Evolutionary conservation across 1,140 invertebrate species (phyloP).

Genomic region (Cryptotermes secundus): DNA sequence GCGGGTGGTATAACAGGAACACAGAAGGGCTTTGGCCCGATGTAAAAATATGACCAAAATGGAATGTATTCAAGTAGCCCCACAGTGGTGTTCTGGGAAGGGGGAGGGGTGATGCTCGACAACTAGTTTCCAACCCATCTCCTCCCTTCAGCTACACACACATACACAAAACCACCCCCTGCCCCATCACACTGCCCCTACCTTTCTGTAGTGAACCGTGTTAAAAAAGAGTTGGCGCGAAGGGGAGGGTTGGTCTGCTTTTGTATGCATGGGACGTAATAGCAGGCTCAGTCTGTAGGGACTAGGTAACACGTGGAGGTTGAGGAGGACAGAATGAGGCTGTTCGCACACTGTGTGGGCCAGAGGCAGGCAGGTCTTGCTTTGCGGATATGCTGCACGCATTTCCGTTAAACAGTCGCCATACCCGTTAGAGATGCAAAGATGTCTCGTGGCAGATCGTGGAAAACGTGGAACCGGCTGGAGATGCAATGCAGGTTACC

Average conservation of each 20-base stretch:
- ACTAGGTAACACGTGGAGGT: not conserved
- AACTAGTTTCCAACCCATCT: not conserved
- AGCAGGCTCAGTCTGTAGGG: not conserved
- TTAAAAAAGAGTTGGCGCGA: not conserved
- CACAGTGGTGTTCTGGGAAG: not conserved
- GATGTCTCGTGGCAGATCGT: too few relatives aligned
- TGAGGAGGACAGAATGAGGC: not conserved
- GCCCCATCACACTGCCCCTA: not conserved
- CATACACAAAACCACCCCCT: not conserved
- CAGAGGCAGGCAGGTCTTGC: not conserved
- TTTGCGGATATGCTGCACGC: not conserved
- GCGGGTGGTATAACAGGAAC: not conserved
- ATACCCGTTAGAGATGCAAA: too few relatives aligned
- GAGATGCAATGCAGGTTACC: too few relatives aligned
- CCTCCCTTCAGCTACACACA: not conserved
- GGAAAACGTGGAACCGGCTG: too few relatives aligned
- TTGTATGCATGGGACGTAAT: slow-evolving; percentile 13
- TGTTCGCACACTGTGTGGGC: not conserved
- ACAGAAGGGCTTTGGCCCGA: not conserved
- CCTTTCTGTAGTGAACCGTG: slow-evolving; percentile 5
- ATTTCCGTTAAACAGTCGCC: too few relatives aligned
- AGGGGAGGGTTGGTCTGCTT: not conserved
- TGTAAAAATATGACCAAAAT: slow-evolving; percentile 20
- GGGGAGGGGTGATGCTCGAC: not conserved
- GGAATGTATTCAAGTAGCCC: slow-evolving; percentile 15